Evolutionary conservation across 2,113 vertebrate genomes (phyloP), one percentile per base, ranked within the genome.

Genomic region (Hipposideros armiger): DNA sequence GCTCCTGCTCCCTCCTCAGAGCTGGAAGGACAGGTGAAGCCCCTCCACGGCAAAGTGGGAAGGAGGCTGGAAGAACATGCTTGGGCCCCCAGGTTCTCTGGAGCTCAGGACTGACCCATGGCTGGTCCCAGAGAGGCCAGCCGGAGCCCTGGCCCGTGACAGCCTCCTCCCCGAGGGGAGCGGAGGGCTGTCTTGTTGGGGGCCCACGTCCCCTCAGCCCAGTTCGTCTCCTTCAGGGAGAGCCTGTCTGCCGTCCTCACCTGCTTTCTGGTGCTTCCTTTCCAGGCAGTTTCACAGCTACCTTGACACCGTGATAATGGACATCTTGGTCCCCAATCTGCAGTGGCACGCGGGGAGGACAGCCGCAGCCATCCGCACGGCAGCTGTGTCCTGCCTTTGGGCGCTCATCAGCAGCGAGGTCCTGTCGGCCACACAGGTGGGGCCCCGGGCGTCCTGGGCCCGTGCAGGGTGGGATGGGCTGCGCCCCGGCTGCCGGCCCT

Each of bases 321-420:
- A 99, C 80, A 95, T 99, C 69, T 94, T 99, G 97, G 98, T 99
- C 95, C 99, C 99, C 81, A 99, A 99, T 98, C 98, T 99, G 97
- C 99, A 99, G 98, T 99, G 99, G 99, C 98, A 97, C 0, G 99
- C 99, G 0, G 99, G 99, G 36, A 99, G 98, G 93, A 99, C 98
- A 0, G 99, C 99, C 1, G 99, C 99, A 11, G 99, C 99, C 90
- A 98, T 99, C 96, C 99, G 99, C 88, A 99, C 99, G 2, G 98
- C 99, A 1, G 99, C 99, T 13, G 98, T 99, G 78, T 99, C 99
- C 89, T 99, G 99, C 97, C 98, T 99, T 95, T 99, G 99, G 98
- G 99, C 99, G 4, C 98, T 99, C 64, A 95, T 99, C 95, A 97
- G 97, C 98, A 99, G 77, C 90, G 98, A 97, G 96, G 97, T 70